A percentile compares a stretch with the other conserved stretches of the same genome.
phyloP scores from a whole-genome alignment of 2,797 vertebrate species.

The Aphelocoma californica region DNA sequence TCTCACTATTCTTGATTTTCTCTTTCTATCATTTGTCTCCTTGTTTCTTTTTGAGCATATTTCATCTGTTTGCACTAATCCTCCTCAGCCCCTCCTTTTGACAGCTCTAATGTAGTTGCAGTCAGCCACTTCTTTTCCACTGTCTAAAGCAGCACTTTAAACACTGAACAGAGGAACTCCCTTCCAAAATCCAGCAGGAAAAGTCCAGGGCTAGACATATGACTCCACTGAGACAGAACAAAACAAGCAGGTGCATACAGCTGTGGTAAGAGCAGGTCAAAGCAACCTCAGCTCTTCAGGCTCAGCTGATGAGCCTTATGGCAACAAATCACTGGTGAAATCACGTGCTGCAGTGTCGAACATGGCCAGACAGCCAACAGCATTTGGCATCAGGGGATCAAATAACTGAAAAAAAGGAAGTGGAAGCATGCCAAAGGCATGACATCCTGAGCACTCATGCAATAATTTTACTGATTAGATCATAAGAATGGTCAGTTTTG shows the following conservation, averaged over 20 bases:
- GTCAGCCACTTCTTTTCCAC: neutral
- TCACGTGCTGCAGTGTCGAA: neutral
- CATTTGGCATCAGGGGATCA: neutral
- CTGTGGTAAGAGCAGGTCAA: constrained; percentile 13
- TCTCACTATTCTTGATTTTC: neutral
- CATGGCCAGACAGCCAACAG: neutral
- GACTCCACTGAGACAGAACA: neutral
- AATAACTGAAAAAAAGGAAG: neutral
- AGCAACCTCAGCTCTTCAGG: neutral
- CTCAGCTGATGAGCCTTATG: neutral
- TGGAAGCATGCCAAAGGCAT: neutral
- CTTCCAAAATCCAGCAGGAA: neutral
- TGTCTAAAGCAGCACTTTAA: neutral
- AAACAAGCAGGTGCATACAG: neutral
- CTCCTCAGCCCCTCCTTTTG: neutral
- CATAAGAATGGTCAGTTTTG: neutral
- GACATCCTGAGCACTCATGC: neutral
- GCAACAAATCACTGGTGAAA: constrained; percentile 4
- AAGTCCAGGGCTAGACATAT: neutral
- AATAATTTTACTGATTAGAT: neutral
- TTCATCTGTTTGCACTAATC: neutral
- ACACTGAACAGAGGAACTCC: neutral
- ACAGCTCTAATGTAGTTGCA: neutral
- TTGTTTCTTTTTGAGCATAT: neutral
- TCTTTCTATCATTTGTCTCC: neutral